These are phyloP conservation scores for Brachionus angularis DNA, from an alignment of 1,140 invertebrate species.

Conservation along the genomic window DNA sequence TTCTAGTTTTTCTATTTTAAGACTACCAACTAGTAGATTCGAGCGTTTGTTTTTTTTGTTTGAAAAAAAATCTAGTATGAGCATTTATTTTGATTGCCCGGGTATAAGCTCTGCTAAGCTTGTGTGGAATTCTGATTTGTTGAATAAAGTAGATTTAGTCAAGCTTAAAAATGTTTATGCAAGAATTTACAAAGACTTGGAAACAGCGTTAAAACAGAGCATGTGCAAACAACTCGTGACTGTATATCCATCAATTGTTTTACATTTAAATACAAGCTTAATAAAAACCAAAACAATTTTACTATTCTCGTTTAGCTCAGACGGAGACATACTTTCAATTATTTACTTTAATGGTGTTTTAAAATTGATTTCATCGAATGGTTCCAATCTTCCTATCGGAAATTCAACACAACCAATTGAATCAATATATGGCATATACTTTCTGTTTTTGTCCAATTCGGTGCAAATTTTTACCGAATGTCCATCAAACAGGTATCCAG, in stretches of 20 bases:
- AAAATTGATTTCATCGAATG: not conserved
- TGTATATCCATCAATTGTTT: slow-evolving; percentile 10
- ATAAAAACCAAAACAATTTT: not conserved
- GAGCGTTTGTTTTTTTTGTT: slow-evolving; percentile 15
- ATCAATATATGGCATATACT: not conserved
- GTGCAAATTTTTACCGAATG: not conserved
- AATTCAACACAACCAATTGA: not conserved
- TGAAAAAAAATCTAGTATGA: not conserved
- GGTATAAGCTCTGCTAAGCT: slow-evolving; percentile 2
- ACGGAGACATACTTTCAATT: not conserved
- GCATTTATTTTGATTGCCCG: slow-evolving; percentile 23
- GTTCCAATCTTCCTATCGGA: not conserved
- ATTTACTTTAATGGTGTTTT: slow-evolving; percentile 31
- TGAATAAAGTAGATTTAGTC: not conserved
- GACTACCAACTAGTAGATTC: not conserved
- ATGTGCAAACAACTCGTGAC: not conserved
- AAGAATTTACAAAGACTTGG: not conserved
- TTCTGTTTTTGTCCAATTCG: not conserved
- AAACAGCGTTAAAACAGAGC: not conserved
- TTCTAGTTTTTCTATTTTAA: slow-evolving; percentile 1
- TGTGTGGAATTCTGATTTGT: not conserved
- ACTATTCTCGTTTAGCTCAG: slow-evolving; percentile 6
- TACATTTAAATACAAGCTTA: slow-evolving; percentile 5
- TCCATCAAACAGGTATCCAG: not conserved
- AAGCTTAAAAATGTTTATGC: too few relatives aligned